Evolutionary conservation across 2,113 vertebrate species (phyloP).

Genomic region (Tinamus guttatus): DNA sequence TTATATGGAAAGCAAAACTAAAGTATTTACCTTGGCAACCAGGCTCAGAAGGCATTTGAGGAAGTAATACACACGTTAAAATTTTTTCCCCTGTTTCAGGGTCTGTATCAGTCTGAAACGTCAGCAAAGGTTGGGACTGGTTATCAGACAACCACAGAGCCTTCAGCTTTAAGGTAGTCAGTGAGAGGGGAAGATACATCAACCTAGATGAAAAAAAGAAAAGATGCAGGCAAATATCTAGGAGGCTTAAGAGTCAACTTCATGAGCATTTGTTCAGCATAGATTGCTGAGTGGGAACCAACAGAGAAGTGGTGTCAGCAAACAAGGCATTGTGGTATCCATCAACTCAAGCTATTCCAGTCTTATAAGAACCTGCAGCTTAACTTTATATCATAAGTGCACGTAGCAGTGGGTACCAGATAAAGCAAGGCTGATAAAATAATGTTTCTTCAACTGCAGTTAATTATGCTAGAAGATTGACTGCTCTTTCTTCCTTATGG

Average conservation of each 20-base stretch:
- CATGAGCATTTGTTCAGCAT: not conserved
- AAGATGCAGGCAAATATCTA: not conserved
- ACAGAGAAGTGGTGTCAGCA: not conserved
- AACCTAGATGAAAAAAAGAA: constrained; percentile 78
- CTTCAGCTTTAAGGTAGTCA: constrained; percentile 92
- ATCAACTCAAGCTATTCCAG: not conserved
- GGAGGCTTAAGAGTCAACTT: not conserved
- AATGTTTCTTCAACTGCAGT: not conserved
- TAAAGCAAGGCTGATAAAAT: not conserved
- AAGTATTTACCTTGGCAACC: constrained; percentile 85
- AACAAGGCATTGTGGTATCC: fast-evolving
- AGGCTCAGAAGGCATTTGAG: constrained; percentile 90
- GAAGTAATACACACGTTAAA: constrained; percentile 96
- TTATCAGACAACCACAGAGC: constrained; percentile 98
- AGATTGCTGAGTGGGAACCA: not conserved
- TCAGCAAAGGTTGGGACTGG: constrained; percentile 97
- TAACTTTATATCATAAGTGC: not conserved
- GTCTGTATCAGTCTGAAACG: constrained; percentile 94
- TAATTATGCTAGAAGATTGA: not conserved
- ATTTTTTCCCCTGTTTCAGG: constrained; percentile 90
- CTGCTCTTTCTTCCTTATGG: not conserved
- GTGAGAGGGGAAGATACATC: constrained; percentile 87
- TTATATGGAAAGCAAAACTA: not conserved
- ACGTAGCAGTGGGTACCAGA: not conserved
- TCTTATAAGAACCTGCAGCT: not conserved